Conservation (phyloP, 2,797 vertebrate genomes). For the Alectoris magna region DNA sequence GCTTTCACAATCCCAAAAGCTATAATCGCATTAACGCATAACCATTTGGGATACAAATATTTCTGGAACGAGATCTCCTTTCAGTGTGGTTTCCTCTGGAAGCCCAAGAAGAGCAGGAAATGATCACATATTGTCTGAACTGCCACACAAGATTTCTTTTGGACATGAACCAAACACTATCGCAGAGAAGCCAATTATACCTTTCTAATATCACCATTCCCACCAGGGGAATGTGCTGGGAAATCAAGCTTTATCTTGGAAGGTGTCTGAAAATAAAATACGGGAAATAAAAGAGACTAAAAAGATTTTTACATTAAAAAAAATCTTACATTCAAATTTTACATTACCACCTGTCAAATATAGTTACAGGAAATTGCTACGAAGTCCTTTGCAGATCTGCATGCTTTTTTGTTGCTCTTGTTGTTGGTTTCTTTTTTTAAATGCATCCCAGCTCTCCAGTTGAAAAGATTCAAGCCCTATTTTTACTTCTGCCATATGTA, state of each 20-base stretch:
- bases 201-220: not conserved
- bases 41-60: constrained; percentile 9
- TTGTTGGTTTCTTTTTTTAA: not conserved
- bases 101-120: not conserved
- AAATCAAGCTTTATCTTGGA: constrained; percentile 6
- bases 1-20: constrained; percentile 12
- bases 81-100: constrained; percentile 24
- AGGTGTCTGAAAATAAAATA: not conserved
- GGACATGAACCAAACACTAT: constrained; percentile 2
- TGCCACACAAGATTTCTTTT: not conserved
- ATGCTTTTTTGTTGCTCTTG: not conserved
- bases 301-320: not conserved
- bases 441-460: not conserved
- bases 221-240: not conserved
- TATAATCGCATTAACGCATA: constrained; percentile 30
- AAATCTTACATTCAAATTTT: too few relatives aligned
- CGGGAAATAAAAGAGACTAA: not conserved
- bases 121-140: not conserved
- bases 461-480: not conserved
- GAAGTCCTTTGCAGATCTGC: constrained; percentile 37
- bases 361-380: not conserved
- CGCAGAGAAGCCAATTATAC: not conserved
- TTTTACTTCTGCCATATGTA: constrained; percentile 78
- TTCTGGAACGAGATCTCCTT: constrained; percentile 27
- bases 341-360: not conserved